Percentiles rank a stretch among this genome's conserved stretches.
phyloP scores from a whole-genome alignment of 1,140 invertebrate species.

The Heliothis virescens region DNA sequence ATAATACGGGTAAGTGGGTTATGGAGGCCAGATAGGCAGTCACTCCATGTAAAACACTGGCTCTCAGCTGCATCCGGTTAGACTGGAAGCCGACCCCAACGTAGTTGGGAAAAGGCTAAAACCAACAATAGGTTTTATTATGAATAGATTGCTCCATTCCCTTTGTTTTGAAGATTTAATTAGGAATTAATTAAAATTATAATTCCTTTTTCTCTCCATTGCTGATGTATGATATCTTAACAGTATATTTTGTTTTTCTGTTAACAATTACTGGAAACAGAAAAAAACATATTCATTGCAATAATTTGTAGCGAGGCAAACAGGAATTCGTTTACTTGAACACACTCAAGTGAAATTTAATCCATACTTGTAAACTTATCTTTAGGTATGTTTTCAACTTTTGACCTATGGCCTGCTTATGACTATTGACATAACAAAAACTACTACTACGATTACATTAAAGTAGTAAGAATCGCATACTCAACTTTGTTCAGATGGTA shows the following conservation, averaged over 20 bases:
- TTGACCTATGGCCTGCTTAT: not conserved
- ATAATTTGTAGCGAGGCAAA: not conserved
- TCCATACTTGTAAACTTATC: not conserved
- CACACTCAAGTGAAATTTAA: not conserved
- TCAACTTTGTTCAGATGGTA: conserved; percentile 95
- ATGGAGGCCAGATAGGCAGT: no score
- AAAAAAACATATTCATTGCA: conserved; percentile 52
- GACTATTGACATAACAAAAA: not conserved
- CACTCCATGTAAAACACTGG: no score
- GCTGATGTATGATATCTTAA: conserved; percentile 96
- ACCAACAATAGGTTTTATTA: no score
- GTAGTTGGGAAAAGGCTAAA: no score
- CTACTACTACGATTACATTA: not conserved
- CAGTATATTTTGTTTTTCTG: conserved; percentile 97
- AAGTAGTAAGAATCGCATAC: conserved; percentile 63
- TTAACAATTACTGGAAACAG: conserved; percentile 94
- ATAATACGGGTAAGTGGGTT: no score
- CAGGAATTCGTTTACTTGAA: not conserved
- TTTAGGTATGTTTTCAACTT: conserved; percentile 2
- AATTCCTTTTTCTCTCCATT: conserved; percentile 96
- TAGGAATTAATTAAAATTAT: no score
- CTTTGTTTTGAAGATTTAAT: no score
- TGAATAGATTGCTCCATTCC: no score
- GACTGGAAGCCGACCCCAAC: no score
- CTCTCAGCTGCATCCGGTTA: no score